Base-by-base conservation (phyloP, 2,113 vertebrate species). In the Muntiacus muntjak region DNA sequence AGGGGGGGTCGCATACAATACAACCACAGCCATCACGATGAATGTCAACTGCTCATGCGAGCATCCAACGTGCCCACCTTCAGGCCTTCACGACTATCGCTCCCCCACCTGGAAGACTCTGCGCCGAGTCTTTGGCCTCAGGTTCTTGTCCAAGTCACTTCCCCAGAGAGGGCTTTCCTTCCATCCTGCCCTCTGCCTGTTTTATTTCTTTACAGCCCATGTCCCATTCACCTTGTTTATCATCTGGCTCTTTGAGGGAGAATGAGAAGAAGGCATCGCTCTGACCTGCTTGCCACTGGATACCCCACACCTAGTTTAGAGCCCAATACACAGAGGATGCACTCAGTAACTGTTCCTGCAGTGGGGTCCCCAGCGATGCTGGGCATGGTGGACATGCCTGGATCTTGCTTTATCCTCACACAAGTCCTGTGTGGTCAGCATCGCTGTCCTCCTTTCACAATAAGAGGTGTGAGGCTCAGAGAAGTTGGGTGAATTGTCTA, bases 31-130 rank as follows among this genome's bases (percentile, higher is more conserved):
- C 23, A 40, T 12, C 21, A 30, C 28, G 1, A 14, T 0, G 9
- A 15, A 13, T 4, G 3, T 2, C 2, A 25, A 26, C 0, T 25
- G 90, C 21, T 1, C 0, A 0, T 6, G 12, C 0, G 0, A 15
- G 15, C 17, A 8, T 15, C 0, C 2, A n/a, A 81, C 0, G 10
- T 26, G 81, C 16, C 82, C 40, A 14, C n/a, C 21, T 1, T n/a
- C 8, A 23, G 83, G 60, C 36, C 74, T 55, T 28, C 21, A n/a
- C 0, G 15, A 25, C 2, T 16, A 7, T 30, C 21, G 2, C 9
- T 43, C 5, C 55, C 33, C 52, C 25, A 1, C 19, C 30, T 1
- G 3, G 87, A 19, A 76, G 2, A 19, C 4, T 36, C 17, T n/a
- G 26, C 16, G 36, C 5, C 0, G 2, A 58, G 54, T 14, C 78